These are phyloP conservation scores for Cyprinella venusta DNA, from an alignment of 2,797 vertebrate species.

Conservation along the genomic window DNA sequence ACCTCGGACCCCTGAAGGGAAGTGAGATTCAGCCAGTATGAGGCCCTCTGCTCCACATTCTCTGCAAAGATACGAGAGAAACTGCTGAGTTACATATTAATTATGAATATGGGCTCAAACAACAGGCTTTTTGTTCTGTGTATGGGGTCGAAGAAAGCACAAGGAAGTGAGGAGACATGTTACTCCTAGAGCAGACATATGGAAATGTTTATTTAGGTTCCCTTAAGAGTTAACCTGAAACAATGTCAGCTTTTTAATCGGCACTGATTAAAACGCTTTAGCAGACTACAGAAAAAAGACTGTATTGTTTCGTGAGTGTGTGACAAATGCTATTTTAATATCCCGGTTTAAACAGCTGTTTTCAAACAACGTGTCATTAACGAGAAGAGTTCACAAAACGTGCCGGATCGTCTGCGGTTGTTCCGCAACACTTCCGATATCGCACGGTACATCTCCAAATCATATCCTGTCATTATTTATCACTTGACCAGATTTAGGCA, in stretches of 20 bases:
- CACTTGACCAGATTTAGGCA: not conserved
- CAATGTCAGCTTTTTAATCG: constrained; percentile 39
- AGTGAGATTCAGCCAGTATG: constrained; percentile 89
- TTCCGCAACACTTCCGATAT: not conserved
- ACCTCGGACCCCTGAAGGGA: constrained; percentile 90
- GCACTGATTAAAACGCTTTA: constrained; percentile 70
- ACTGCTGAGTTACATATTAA: constrained; percentile 69
- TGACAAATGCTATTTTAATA: not conserved
- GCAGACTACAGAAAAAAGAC: constrained; percentile 64
- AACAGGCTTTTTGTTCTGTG: constrained; percentile 56
- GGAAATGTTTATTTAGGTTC: constrained; percentile 80
- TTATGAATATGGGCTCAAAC: constrained; percentile 48
- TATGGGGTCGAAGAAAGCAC: constrained; percentile 72
- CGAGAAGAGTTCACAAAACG: not conserved
- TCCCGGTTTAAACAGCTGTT: not conserved
- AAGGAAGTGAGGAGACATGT: constrained; percentile 74
- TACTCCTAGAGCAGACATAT: constrained; percentile 78
- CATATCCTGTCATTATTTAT: not conserved
- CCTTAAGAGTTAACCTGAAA: constrained; percentile 66
- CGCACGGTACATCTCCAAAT: not conserved
- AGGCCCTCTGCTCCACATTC: constrained; percentile 75
- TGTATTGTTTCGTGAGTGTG: not conserved
- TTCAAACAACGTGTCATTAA: not conserved
- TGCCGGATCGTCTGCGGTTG: not conserved
- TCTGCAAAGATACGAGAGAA: constrained; percentile 68